A percentile compares a stretch with the other conserved stretches of the same genome.
These are phyloP conservation scores for Urocolius indicus DNA, from an alignment of 2,113 vertebrate genomes.

Conservation along the genomic window DNA sequence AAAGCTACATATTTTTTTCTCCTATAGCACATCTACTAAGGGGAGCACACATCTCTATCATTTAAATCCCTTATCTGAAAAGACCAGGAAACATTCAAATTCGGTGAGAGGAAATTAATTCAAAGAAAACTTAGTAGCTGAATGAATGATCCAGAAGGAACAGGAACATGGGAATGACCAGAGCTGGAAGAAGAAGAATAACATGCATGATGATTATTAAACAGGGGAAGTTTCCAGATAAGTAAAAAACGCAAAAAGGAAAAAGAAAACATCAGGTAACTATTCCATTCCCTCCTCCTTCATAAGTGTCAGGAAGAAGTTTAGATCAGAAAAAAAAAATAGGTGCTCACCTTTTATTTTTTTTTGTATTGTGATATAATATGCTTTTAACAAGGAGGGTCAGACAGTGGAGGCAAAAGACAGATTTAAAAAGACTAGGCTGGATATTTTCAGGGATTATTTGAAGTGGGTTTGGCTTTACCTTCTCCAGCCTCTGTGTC, in stretches of 20 bases:
- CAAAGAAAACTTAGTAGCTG: conserved; percentile 5
- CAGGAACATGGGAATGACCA: neutral
- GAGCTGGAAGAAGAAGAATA: neutral
- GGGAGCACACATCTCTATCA: neutral
- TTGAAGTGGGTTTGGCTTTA: neutral
- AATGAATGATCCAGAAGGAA: conserved; percentile 1
- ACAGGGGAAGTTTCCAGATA: neutral
- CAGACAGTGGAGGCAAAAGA: neutral
- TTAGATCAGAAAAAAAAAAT: neutral
- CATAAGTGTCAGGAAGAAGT: neutral
- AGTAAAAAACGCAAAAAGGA: neutral
- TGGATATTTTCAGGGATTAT: neutral
- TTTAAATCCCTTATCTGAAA: conserved; percentile 33
- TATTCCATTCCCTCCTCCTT: neutral
- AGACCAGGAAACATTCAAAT: conserved; percentile 36
- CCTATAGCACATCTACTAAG: neutral
- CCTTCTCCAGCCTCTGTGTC: neutral
- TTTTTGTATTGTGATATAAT: neutral
- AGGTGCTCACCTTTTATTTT: neutral
- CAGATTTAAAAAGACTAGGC: neutral
- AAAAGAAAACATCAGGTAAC: neutral
- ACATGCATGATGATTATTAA: neutral
- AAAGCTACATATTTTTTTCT: conserved; percentile 1
- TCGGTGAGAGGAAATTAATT: conserved; percentile 21
- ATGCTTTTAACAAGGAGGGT: neutral